Base-by-base conservation (phyloP, 1,140 invertebrate genomes). In the Parapsyche elsis region DNA sequence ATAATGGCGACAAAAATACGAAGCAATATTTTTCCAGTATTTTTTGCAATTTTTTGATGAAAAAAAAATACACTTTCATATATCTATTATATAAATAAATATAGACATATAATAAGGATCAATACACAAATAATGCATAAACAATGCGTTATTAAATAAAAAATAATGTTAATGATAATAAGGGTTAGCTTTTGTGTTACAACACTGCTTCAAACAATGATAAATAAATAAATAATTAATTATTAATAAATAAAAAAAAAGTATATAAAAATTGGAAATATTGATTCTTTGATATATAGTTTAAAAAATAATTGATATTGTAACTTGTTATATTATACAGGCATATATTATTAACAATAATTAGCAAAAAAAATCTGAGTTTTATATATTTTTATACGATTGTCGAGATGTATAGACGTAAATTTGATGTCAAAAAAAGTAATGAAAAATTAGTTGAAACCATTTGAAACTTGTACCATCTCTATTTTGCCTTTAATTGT, bases 341-440 rank as follows among this genome's bases (percentile, higher is more conserved):
- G 76, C 57, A 78, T 71, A 77, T 67, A 61, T 61, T 61, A 61
- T 64, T 78, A 75, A 81, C 80, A 81, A 81, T 81, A 81, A 81
- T 53, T 81, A 75, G 53, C 53, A 57, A 79, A 81, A 38, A 38
- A 81, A 81, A 61, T 74, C 71, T 79, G 26, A 76, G 77, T 81
- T 81, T 49, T 21, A 81, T 81, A 81, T 81, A 81, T 81, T 81
- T 81, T 81, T 81, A 79, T 81, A 81, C 81, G 19, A 71, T 81
- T 78, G 75, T 81, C 73, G 61, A 81, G 67, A 67, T 81, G 71
- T 81, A 78, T 81, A 81, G 71, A 79, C 73, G 71, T 81, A 81
- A 73, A 74, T 75, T 81, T 71, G 71, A 81, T 57, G 77, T 79
- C 71, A 76, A 45, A 67, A 67, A 53, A 53, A 53, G 49, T 67